Evolutionary conservation across 2,888 invertebrate species (phyloP), one percentile per base, ranked within the genome.

Genomic region (Ephialtes manifestator): DNA sequence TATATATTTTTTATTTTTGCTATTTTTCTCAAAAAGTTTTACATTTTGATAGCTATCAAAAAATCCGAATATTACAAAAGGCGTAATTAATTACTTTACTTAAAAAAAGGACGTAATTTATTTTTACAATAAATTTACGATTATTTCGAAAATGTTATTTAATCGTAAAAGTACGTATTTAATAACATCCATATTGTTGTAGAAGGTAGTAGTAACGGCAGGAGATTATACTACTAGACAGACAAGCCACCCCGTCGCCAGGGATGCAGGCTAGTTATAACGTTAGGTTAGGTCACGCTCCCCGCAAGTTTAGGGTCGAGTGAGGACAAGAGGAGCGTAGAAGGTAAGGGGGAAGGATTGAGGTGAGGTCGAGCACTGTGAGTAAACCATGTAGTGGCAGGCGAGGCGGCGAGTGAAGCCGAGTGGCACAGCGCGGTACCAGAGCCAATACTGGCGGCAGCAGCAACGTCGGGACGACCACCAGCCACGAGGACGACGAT

Each of bases 341-440:
- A 74, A 20, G 55, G 43, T 15, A 20, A n/a, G 51, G 77, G 71
- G 65, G 20, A 35, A 68, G 55, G 79, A 63, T 46, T 65, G 48
- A 43, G 43, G 55, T 51, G 74, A 76, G 70, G 58, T 55, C 51
- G 63, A 39, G 67, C 10, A 60, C 48, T 39, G 63, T 60, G 74
- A 81, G 74, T 65, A 76, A 76, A 76, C 72, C 82, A 74, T 77
- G 75, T 84, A 79, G 81, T 67, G 68, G 72, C 81, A 83, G 84
- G 83, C 72, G 79, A 85, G 87, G 84, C 85, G 83, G 85, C 75
- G 85, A 70, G 48, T 76, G 71, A 79, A 79, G 58, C 82, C 75
- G 82, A 85, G 79, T 85, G 85, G 85, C 85, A 85, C 85, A 71
- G 81, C 82, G 53, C 84, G 84, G 86, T 86, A 84, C 84, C 83